phyloP scores from a whole-genome alignment of 2,113 vertebrate species.

The Castor canadensis region DNA sequence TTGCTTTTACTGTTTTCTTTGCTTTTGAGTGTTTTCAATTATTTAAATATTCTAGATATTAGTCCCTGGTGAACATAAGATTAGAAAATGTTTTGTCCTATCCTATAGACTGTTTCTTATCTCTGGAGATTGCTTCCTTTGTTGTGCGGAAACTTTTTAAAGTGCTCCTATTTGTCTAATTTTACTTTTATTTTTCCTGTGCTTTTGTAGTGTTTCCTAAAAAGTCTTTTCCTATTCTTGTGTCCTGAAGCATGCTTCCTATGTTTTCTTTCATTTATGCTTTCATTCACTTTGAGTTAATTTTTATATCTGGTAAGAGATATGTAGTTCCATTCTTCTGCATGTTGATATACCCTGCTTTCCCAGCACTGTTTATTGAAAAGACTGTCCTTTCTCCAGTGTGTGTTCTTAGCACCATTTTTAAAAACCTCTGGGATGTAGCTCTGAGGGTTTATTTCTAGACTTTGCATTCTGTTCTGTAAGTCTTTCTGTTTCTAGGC shows the following conservation, averaged over 20 bases:
- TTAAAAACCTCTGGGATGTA: background rate
- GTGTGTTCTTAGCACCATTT: background rate
- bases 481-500: background rate
- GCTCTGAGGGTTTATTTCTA: background rate
- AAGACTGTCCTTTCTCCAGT: background rate
- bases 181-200: background rate
- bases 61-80: background rate
- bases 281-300: background rate
- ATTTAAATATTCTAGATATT: background rate
- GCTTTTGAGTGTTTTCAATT: background rate
- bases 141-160: background rate
- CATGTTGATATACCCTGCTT: background rate
- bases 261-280: background rate
- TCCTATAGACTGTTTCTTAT: background rate
- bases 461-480: too few relatives aligned
- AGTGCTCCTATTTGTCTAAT: background rate
- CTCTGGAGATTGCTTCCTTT: too few relatives aligned
- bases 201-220: background rate
- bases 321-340: background rate
- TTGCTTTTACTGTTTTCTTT: background rate
- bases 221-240: background rate
- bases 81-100: background rate
- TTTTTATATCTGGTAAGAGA: background rate
- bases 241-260: background rate
- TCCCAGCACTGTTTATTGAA: background rate